These are phyloP conservation scores for Cremastobaeus sp. DNA, from an alignment of 2,888 invertebrate genomes.

Conservation along the genomic window DNA sequence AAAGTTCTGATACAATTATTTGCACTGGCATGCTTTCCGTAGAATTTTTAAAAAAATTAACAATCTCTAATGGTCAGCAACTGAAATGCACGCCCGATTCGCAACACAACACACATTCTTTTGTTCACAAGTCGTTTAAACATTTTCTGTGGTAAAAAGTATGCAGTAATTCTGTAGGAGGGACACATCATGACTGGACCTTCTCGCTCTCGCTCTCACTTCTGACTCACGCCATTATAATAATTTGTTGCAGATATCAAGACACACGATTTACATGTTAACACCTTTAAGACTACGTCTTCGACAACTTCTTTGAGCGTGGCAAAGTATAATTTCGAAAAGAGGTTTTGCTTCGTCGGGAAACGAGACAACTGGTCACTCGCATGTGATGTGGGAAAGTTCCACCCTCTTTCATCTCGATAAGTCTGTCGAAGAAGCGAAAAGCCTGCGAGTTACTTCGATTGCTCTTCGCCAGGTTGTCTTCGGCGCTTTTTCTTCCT, in stretches of 20 bases:
- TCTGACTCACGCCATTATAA: slow-evolving; percentile 25
- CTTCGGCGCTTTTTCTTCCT: slow-evolving; percentile 28
- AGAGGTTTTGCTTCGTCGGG: slow-evolving; percentile 52
- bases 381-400: slow-evolving; percentile 59
- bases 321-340: slow-evolving; percentile 59
- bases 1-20: no score
- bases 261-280: slow-evolving; percentile 59
- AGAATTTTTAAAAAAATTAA: no score
- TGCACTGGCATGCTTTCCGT: no score
- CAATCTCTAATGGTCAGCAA: no score
- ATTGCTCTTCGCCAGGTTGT: slow-evolving; percentile 50
- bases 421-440: slow-evolving; percentile 59
- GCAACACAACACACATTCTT: slow-evolving; percentile 34
- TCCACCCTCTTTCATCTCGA: slow-evolving; percentile 61
- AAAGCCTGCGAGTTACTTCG: slow-evolving; percentile 58
- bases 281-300: slow-evolving; percentile 54
- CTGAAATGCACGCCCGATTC: slow-evolving; percentile 6
- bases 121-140: slow-evolving; percentile 46
- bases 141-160: slow-evolving; percentile 57
- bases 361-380: slow-evolving; percentile 58
- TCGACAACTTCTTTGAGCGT: slow-evolving; percentile 54
- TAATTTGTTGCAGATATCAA: slow-evolving; percentile 49
- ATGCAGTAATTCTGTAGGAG: slow-evolving; percentile 42
- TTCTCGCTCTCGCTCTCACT: slow-evolving; percentile 18
- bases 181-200: slow-evolving; percentile 44